Evolutionary conservation across 2,797 vertebrate species (phyloP), one percentile per base, ranked within the genome.

Genomic region (Bradypus variegatus): DNA sequence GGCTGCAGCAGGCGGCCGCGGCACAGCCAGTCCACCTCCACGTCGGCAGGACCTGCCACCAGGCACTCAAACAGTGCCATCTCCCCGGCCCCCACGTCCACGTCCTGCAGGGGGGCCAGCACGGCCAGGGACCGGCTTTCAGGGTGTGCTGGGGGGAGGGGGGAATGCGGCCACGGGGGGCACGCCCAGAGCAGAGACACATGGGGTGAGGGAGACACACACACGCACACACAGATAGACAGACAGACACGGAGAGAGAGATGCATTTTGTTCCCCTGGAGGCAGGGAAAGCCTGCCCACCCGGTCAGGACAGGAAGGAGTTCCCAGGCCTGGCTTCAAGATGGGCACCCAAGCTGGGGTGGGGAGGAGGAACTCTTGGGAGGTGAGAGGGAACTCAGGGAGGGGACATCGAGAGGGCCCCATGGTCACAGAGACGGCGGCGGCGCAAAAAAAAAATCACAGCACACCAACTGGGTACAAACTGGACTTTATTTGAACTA

Each of bases 11-110:
- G 98, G 95, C 98, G 99, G 87, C 99, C 98, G 27, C 98, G 98
- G 13, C 98, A 98, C 55, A 99, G 97, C 99, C 99, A 99, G 97
- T 99, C 99, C 92, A 99, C 99, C 23, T 99, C 99, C 60, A 98
- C 98, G 97, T 99, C 99, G 69, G 98, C 98, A 0, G 98, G 98
- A 41, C 98, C 98, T 29, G 97, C 97, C 96, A 98, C 97, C 93
- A 99, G 97, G 97, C 99, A 99, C 98, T 99, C 99, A 94, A 99
- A 99, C 96, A 98, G 95, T 11, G 98, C 99, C 12, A 98, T 98
- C 97, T 99, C 98, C 87, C 99, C 99, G 8, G 99, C 99, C 94
- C 98, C 98, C 95, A 99, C 99, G 89, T 97, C 98, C 96, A 99
- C 97, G 96, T 99, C 99, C 97, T 97, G 98, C 96, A 99, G 98